These are phyloP conservation scores for Scelioninae gen. 2 DNA, from an alignment of 2,888 invertebrate genomes.

Conservation along the genomic window DNA sequence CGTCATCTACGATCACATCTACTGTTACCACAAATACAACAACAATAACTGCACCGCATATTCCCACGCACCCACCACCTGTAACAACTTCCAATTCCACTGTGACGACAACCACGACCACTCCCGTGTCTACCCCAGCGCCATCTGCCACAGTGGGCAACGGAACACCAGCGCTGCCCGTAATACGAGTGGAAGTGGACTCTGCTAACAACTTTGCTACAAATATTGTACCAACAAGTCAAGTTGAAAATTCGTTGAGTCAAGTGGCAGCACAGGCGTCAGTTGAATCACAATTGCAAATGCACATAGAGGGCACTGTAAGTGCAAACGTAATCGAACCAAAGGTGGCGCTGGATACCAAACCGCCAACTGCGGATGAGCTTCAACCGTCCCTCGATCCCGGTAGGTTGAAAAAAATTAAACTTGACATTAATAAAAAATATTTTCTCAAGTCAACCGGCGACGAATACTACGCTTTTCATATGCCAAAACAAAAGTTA, in stretches of 20 bases:
- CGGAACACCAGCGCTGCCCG: neutral
- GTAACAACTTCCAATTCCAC: conserved; percentile 4
- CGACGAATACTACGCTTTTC: conserved; percentile 34
- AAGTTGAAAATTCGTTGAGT: neutral
- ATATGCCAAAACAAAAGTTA: conserved; percentile 34
- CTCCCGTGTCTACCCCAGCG: neutral
- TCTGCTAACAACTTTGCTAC: conserved; percentile 10
- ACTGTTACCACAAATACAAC: conserved; percentile 14
- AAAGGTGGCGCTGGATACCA: conserved; percentile 61
- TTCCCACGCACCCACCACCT: no score
- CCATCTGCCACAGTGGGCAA: neutral
- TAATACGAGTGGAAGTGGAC: conserved; percentile 2
- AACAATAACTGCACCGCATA: no score
- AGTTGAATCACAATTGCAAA: conserved; percentile 49
- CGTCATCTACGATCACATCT: conserved; percentile 34
- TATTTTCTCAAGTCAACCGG: conserved; percentile 21
- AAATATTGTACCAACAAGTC: conserved; percentile 1
- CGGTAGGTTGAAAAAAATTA: conserved; percentile 64
- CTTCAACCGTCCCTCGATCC: conserved; percentile 69
- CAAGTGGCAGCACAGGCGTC: conserved; percentile 27
- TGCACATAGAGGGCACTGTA: conserved; percentile 52
- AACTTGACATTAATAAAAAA: conserved; percentile 41
- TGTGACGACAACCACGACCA: neutral
- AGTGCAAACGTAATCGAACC: conserved; percentile 53
- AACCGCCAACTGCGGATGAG: conserved; percentile 66